These are phyloP conservation scores for Apoda limacodes DNA, from an alignment of 2,888 invertebrate genomes.

Conservation along the genomic window DNA sequence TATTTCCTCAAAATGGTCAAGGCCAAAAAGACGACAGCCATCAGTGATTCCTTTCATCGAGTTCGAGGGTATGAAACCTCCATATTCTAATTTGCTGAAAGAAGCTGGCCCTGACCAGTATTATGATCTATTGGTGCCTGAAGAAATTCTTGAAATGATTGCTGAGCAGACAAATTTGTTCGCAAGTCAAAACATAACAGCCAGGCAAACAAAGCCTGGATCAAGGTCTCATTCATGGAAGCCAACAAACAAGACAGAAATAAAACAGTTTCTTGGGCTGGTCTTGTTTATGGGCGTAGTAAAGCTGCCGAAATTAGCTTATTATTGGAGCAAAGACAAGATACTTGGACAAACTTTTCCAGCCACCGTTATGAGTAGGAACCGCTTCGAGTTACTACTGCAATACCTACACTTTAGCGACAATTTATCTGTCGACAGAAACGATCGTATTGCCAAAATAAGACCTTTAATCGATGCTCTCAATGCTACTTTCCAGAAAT, in stretches of 20 bases:
- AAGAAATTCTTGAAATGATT: slow-evolving; percentile 6
- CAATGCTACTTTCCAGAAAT: slow-evolving; percentile 3
- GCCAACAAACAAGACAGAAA: slow-evolving; percentile 12
- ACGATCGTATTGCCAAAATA: slow-evolving; percentile 8
- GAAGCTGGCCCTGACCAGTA: slow-evolving; percentile 4
- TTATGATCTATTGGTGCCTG: slow-evolving; percentile 7
- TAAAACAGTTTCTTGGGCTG: slow-evolving; percentile 10
- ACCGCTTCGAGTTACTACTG: slow-evolving; percentile 4
- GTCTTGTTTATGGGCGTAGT: slow-evolving; percentile 1
- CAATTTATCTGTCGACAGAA: too few species aligned
- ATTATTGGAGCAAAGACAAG: slow-evolving; percentile 20
- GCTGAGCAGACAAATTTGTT: slow-evolving; percentile 3
- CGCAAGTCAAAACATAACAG: slow-evolving; percentile 3
- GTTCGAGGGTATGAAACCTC: slow-evolving; percentile 18
- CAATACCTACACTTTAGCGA: slow-evolving; percentile 6
- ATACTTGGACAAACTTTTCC: slow-evolving; percentile 22
- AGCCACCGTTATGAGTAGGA: slow-evolving; percentile 7
- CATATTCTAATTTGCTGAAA: slow-evolving; percentile 23
- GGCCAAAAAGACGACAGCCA: slow-evolving; percentile 24
- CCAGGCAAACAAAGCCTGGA: slow-evolving; percentile 2
- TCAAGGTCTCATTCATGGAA: slow-evolving; percentile 11
- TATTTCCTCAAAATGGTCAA: slow-evolving; percentile 22
- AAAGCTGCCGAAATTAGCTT: slow-evolving; percentile 10
- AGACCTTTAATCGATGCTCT: slow-evolving; percentile 6
- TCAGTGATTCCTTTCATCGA: slow-evolving; percentile 23